These are phyloP conservation scores for Drosophila emarginata DNA, from an alignment of 2,888 invertebrate genomes.

Conservation along the genomic window DNA sequence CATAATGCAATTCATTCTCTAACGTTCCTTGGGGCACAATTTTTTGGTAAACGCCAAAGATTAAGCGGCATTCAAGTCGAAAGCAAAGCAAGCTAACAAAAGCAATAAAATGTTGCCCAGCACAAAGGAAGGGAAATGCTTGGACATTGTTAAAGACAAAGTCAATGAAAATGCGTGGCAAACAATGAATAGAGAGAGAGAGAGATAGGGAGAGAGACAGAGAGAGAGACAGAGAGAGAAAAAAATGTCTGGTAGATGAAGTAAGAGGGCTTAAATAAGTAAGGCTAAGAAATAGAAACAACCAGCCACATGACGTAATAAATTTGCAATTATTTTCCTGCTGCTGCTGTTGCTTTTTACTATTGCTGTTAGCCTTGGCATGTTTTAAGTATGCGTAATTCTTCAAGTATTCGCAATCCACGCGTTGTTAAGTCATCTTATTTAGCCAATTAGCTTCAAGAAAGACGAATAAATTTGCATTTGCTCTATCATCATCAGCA, in stretches of 20 bases:
- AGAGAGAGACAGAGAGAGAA: neutral
- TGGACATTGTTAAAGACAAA: slow-evolving; percentile 45
- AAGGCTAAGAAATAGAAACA: neutral
- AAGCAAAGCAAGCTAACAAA: slow-evolving; percentile 54
- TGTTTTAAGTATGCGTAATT: slow-evolving; percentile 43
- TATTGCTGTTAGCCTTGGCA: neutral
- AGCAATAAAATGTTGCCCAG: slow-evolving; percentile 5
- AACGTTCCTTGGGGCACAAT: slow-evolving; percentile 68
- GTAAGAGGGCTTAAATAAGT: neutral
- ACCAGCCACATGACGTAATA: slow-evolving; percentile 46
- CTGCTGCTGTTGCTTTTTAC: slow-evolving; percentile 13
- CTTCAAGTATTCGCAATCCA: slow-evolving; percentile 38
- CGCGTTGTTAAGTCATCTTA: slow-evolving; percentile 47
- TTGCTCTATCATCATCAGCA: slow-evolving; percentile 27
- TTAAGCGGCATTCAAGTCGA: slow-evolving; percentile 68
- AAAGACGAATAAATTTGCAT: slow-evolving; percentile 5
- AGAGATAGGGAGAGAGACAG: neutral
- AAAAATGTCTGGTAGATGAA: neutral
- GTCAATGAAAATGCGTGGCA: slow-evolving; percentile 6
- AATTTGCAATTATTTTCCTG: slow-evolving; percentile 62
- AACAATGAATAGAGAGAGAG: neutral
- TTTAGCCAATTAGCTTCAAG: slow-evolving; percentile 62
- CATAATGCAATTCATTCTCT: slow-evolving; percentile 72
- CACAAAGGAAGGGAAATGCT: slow-evolving; percentile 41
- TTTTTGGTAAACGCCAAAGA: slow-evolving; percentile 72